phyloP scores from a whole-genome alignment of 2,797 vertebrate species.

The Pterois miles region DNA sequence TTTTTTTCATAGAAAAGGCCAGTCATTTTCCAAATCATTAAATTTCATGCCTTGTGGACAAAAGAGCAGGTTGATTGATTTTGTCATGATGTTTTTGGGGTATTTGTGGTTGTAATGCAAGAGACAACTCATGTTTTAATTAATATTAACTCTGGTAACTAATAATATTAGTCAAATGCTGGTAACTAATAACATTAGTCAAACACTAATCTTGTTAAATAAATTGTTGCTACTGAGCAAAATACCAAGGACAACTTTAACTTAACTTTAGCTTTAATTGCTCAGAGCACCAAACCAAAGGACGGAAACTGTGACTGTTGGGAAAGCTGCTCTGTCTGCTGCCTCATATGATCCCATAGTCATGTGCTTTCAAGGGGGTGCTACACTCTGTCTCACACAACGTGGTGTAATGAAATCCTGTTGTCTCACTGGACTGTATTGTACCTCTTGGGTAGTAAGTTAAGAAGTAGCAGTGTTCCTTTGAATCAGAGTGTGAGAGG shows the following conservation, averaged over 20 bases:
- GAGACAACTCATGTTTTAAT: background rate
- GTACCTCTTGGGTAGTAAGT: background rate
- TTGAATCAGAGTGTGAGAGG: background rate
- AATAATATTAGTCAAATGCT: background rate
- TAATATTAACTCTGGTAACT: too few relatives aligned
- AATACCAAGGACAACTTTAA: background rate
- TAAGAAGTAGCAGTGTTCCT: too few relatives aligned
- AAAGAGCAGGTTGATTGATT: background rate
- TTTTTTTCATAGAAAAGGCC: background rate
- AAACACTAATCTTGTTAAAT: background rate
- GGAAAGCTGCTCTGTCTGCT: slow-evolving; percentile 13
- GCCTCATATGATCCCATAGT: slow-evolving; percentile 48
- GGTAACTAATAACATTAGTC: background rate
- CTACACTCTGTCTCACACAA: background rate
- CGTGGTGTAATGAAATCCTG: background rate
- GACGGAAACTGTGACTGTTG: slow-evolving; percentile 31
- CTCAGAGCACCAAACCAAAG: background rate
- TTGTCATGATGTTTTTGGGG: background rate
- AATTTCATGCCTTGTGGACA: background rate
- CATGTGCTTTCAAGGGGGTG: slow-evolving; percentile 33
- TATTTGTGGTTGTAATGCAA: background rate
- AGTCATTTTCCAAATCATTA: background rate
- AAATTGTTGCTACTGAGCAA: background rate
- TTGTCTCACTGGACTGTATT: background rate
- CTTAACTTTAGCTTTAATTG: too few relatives aligned